Evolutionary conservation across 2,113 vertebrate species (phyloP).

Genomic region (Aegotheles bennettii): DNA sequence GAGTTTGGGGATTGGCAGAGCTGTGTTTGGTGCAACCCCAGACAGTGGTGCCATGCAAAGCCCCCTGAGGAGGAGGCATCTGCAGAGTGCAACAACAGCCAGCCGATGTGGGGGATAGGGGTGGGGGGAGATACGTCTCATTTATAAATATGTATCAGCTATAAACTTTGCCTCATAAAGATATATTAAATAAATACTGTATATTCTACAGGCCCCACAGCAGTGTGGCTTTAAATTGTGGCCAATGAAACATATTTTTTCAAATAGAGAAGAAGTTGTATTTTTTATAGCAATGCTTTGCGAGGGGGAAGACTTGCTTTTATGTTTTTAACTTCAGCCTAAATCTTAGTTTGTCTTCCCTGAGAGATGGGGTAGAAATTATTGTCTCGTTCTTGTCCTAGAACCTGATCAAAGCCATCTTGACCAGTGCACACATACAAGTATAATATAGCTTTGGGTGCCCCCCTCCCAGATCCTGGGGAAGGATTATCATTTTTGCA

Average conservation of each 20-base stretch:
- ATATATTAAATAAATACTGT: slow-evolving; percentile 32
- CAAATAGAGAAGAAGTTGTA: slow-evolving; percentile 20
- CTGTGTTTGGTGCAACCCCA: not conserved
- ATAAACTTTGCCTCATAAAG: slow-evolving; percentile 1
- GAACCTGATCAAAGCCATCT: not conserved
- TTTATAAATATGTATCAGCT: not conserved
- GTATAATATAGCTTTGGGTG: not conserved
- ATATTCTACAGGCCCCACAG: not conserved
- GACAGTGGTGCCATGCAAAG: accelerated
- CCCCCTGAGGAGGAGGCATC: accelerated
- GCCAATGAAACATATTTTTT: slow-evolving; percentile 27
- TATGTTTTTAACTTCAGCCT: not conserved
- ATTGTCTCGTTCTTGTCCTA: not conserved
- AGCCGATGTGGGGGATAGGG: not conserved
- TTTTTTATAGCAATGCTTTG: slow-evolving; percentile 51
- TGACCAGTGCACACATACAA: not conserved
- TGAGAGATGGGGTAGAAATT: not conserved
- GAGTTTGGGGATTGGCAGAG: not conserved
- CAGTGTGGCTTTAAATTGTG: slow-evolving; percentile 5
- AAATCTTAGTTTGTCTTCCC: slow-evolving; percentile 14
- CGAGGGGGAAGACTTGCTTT: not conserved
- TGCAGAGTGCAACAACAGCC: not conserved
- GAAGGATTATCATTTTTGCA: not conserved
- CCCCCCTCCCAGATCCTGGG: not conserved
- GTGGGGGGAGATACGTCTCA: not conserved